Conservation (phyloP, 2,797 vertebrate genomes). For the Dicrostonyx torquatus region DNA sequence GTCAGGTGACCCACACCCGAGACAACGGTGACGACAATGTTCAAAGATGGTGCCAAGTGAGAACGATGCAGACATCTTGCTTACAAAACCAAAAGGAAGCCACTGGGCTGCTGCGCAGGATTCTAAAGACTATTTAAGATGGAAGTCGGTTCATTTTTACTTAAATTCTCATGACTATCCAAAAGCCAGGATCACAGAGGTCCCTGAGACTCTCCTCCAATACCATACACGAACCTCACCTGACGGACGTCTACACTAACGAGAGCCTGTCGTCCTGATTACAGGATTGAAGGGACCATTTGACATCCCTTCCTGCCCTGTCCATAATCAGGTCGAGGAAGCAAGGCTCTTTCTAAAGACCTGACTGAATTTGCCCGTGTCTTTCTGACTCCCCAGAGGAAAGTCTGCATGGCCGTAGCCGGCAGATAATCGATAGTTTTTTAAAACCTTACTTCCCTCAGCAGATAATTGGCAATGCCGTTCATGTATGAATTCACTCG, state of each 20-base stretch:
- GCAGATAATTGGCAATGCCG: constrained; percentile 19
- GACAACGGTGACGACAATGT: background rate
- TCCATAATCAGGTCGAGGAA: background rate
- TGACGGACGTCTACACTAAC: background rate
- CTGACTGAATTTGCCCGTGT: background rate
- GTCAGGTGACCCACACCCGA: background rate
- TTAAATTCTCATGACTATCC: background rate
- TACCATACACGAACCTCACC: background rate
- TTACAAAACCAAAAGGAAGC: constrained; percentile 40
- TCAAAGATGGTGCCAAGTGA: background rate
- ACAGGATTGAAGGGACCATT: background rate
- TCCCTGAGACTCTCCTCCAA: background rate
- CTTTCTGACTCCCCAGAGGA: constrained; percentile 34
- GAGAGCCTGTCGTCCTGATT: background rate
- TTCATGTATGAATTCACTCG: constrained; percentile 35
- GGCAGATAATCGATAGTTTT: constrained; percentile 45
- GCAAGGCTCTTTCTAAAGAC: background rate
- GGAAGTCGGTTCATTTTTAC: background rate
- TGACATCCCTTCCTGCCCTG: background rate
- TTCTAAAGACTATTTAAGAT: background rate
- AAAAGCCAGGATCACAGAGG: background rate
- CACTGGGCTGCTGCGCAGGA: background rate
- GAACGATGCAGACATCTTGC: background rate
- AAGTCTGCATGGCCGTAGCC: background rate
- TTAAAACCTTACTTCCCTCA: constrained; percentile 56